Evolutionary conservation across 2,888 invertebrate species (phyloP), one percentile per base, ranked within the genome.

Genomic region (Pardosa pseudoannulata): DNA sequence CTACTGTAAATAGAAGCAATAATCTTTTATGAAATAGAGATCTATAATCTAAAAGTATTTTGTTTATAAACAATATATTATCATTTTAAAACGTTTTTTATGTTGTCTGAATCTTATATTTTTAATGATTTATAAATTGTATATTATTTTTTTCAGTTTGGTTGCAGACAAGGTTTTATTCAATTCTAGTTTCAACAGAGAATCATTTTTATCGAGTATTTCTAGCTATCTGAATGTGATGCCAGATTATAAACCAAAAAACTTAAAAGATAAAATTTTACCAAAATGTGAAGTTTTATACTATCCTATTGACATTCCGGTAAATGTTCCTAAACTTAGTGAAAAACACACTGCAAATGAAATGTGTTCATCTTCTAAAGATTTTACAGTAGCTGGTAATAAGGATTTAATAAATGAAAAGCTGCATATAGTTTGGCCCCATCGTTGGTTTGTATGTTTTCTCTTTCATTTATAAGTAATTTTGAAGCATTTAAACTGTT

Each of bases 341-440:
- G 39, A 16, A 41, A 29, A 9, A 19, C 36, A 19, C 3, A 5
- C 46, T 46, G 36, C 36, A 7, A 36, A 36, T 36, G 36, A 11
- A 16, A 16, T 19, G 16, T 41, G 29, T 62, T 62, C 27, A 0
- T 27, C 11, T 9, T 5, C n/a, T n/a, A n/a, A n/a, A n/a, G n/a
- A n/a, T n/a, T n/a, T n/a, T n/a, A n/a, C n/a, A n/a, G n/a, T n/a
- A 27, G 0, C 62, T 6, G 62, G 11, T 23, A 56, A 23, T 23
- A 56, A 23, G 23, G 1, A 23, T n/a, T n/a, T n/a, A n/a, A n/a
- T 23, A 64, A 23, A 62, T n/a, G 41, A 79, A 82, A 56, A 88
- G 88, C 89, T 95, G 65, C 94, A 94, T 90, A 93, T 95, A 79
- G 93, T 95, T 6, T 95, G 95, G 95, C 94, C 95, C 0, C 95